Percentiles rank a stretch among this genome's conserved stretches.
These are phyloP conservation scores for Eulemur macaco DNA, from an alignment of 2,113 vertebrate genomes.

Conservation along the genomic window DNA sequence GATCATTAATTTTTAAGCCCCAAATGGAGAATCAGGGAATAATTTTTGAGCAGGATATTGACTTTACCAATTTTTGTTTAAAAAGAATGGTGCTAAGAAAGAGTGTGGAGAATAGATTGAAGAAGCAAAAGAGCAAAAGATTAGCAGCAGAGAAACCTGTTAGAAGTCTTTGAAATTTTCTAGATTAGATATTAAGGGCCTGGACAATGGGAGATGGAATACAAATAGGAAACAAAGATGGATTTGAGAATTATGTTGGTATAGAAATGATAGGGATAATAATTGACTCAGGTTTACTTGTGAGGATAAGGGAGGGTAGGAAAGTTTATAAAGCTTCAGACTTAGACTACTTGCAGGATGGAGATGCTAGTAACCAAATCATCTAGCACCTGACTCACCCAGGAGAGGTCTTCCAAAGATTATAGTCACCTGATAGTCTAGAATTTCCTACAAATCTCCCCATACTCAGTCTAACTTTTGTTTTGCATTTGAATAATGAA, in stretches of 20 bases:
- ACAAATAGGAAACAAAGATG: background rate
- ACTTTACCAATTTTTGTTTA: background rate
- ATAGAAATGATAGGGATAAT: background rate
- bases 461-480: background rate
- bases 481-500: slow-evolving; percentile 3
- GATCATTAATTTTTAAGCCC: background rate
- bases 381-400: background rate
- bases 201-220: background rate
- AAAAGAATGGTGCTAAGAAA: background rate
- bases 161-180: background rate
- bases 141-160: background rate
- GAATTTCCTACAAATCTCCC: background rate
- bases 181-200: background rate
- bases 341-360: background rate
- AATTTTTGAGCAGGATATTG: background rate
- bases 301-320: background rate
- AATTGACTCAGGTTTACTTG: background rate
- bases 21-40: background rate
- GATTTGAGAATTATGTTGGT: background rate
- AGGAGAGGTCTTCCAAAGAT: background rate
- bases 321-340: background rate
- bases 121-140: background rate
- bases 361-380: background rate
- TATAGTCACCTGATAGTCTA: background rate
- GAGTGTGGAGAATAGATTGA: background rate